Evolutionary conservation across 2,797 vertebrate species (phyloP).

Genomic region (Chloroceryle inda): DNA sequence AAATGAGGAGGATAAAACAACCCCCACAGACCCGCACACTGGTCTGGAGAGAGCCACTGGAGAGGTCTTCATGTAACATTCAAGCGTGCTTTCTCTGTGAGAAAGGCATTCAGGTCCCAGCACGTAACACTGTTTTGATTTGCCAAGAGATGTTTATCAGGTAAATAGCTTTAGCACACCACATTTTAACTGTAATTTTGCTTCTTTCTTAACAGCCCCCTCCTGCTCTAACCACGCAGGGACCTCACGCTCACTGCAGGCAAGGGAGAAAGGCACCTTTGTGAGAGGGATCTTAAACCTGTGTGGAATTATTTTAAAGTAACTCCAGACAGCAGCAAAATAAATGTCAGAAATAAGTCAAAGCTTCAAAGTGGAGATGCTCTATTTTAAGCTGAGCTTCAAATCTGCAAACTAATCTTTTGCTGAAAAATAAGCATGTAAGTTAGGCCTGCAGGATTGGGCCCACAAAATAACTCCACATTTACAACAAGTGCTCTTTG

Average conservation of each 20-base stretch:
- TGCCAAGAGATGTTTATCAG: not conserved
- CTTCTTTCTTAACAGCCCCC: not conserved
- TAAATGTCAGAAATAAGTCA: not conserved
- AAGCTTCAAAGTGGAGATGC: not conserved
- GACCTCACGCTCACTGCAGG: not conserved
- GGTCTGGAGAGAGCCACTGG: not conserved
- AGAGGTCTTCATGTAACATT: not conserved
- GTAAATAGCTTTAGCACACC: not conserved
- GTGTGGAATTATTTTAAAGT: not conserved
- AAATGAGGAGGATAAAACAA: not conserved
- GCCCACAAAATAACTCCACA: not conserved
- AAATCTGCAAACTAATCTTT: not conserved
- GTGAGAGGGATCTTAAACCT: not conserved
- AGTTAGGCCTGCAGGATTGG: not conserved
- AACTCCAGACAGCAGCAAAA: not conserved
- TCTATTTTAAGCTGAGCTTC: not conserved
- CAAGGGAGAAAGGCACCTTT: not conserved
- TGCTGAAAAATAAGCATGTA: not conserved
- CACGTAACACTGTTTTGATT: not conserved
- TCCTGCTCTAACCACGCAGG: rapidly evolving
- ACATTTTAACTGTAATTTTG: not conserved
- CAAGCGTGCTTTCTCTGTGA: not conserved
- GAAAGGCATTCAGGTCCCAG: not conserved
- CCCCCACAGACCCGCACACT: not conserved
- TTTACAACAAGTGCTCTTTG: not conserved